Percentiles rank a stretch among this genome's conserved stretches.
phyloP scores from a whole-genome alignment of 1,140 invertebrate species.

The Neodiprion fabricii region DNA sequence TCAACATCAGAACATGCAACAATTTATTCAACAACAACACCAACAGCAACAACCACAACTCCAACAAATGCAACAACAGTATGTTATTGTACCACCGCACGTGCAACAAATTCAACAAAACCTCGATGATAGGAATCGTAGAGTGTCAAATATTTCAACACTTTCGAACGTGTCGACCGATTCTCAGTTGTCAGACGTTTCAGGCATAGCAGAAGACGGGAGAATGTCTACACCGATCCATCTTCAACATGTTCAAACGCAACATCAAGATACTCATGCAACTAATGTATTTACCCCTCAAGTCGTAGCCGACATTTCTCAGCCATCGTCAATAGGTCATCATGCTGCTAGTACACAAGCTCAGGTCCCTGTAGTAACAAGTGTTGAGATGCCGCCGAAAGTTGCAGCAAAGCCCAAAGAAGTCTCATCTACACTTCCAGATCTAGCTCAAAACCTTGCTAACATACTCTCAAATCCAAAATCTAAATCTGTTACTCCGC shows the following conservation, averaged over 20 bases:
- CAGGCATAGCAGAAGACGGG: conserved; percentile 35
- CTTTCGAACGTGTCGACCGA: conserved; percentile 51
- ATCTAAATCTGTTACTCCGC: conserved; percentile 49
- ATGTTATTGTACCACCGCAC: conserved; percentile 40
- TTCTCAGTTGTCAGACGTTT: conserved; percentile 48
- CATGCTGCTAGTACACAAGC: neutral
- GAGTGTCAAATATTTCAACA: conserved; percentile 52
- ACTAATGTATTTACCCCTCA: neutral
- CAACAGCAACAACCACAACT: conserved; percentile 30
- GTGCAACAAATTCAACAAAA: conserved; percentile 44
- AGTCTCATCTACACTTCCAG: conserved; percentile 56
- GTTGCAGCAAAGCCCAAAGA: conserved; percentile 49
- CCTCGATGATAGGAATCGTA: conserved; percentile 53
- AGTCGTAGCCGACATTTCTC: neutral
- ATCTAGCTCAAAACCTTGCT: conserved; percentile 57
- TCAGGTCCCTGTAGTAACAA: conserved; percentile 14
- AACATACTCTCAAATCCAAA: conserved; percentile 60
- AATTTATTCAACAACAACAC: conserved; percentile 34
- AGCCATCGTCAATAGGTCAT: neutral
- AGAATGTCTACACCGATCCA: conserved; percentile 26
- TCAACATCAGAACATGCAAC: conserved; percentile 24
- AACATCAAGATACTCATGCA: neutral
- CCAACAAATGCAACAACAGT: conserved; percentile 34
- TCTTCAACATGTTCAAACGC: conserved; percentile 17
- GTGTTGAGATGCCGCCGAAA: conserved; percentile 44